Base-by-base conservation (phyloP, 1,140 invertebrate species). In the Temnothorax curvispinosus region DNA sequence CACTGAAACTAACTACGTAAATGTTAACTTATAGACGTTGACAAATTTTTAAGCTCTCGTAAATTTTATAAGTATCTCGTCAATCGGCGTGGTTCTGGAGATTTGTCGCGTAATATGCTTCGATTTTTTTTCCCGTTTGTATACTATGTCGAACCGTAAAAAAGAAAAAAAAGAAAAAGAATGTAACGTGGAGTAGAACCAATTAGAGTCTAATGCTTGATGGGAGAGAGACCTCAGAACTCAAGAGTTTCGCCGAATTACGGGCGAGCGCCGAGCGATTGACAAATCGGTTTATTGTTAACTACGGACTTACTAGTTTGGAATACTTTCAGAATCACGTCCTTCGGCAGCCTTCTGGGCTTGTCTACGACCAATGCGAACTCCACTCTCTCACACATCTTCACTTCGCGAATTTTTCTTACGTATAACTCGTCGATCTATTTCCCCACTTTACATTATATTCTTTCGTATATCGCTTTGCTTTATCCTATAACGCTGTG, bases 311-410 rank as follows among this genome's bases (percentile, higher is more conserved):
- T 54, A 38, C 65, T 72, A 81, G 50, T 81, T 56, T 58, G 35
- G 35, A 65, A 38, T 82, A 82, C 78, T 75, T 64, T 69, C 88
- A 89, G 84, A 89, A 89, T 41, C 84, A 89, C 84, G 88, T 89
- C 62, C 56, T 32, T 47, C 56, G 69, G 35, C 21, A 86, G 56
- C 75, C 65, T n/a, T 54, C n/a, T 47, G 80, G 80, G 80, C 67
- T 67, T 52, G 52, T 47, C 67, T 58, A 82, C 52, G 80, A 82
- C 80, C 80, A 82, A 72, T 74, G 38, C 67, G 54, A 82, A 32
- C 38, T 58, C 27, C 52, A 44, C 15, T 82, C 60, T 75, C 80
- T 71, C 72, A n/a, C 78, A 18, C 47, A 44, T 50, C 60, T 65
- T 87, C 32, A 35, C 54, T 80, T 76, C 38, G 38, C 18, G 41